Evolutionary conservation across 2,113 vertebrate species (phyloP).

Genomic region (Lepidothrix coronata): DNA sequence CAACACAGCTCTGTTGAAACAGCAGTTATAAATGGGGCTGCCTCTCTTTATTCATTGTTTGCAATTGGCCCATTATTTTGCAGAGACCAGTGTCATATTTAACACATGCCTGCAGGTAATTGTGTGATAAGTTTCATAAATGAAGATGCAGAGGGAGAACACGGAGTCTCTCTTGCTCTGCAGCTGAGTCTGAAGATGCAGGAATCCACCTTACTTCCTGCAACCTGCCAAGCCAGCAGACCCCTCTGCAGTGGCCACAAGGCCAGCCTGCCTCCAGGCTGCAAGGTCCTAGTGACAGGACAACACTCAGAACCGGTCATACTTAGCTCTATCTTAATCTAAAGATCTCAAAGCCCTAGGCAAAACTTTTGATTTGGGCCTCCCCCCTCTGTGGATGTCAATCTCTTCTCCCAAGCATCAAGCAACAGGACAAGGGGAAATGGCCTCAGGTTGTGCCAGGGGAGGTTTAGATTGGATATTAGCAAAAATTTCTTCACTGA

Average conservation of each 20-base stretch:
- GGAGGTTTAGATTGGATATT: not conserved
- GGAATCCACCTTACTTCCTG: not conserved
- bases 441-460: not conserved
- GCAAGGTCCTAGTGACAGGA: not conserved
- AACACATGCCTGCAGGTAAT: conserved; percentile 69
- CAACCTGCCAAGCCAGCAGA: accelerated
- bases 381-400: accelerated
- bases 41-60: conserved; percentile 69
- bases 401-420: not conserved
- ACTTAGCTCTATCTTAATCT: not conserved
- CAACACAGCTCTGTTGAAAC: conserved; percentile 66
- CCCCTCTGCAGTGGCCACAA: accelerated
- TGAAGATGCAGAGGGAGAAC: conserved; percentile 28
- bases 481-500: not conserved
- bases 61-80: conserved; percentile 65
- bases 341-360: not conserved
- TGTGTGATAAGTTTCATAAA: conserved; percentile 74
- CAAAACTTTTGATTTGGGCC: not conserved
- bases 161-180: not conserved
- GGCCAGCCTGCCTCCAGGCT: accelerated
- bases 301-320: not conserved
- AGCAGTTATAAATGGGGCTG: conserved; percentile 70
- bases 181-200: not conserved
- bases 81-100: conserved; percentile 69
- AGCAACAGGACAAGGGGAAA: not conserved